A percentile compares a stretch with the other conserved stretches of the same genome.
phyloP scores from a whole-genome alignment of 2,888 invertebrate species.

The Scelioninae gen. 1 region DNA sequence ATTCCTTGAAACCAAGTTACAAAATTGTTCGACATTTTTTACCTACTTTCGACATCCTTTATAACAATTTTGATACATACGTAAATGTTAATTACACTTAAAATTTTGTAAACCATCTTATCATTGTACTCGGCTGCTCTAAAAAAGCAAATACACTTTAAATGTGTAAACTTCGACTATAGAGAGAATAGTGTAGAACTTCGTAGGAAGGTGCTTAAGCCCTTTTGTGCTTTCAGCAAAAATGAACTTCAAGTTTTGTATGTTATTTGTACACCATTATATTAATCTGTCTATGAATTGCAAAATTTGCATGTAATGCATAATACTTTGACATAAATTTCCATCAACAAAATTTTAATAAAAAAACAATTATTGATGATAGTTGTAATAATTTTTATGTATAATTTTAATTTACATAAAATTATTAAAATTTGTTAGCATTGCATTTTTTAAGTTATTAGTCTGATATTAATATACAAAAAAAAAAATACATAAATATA shows the following conservation, averaged over 20 bases:
- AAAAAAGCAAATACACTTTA: slow-evolving; percentile 46
- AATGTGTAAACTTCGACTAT: slow-evolving; percentile 48
- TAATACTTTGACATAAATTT: too few species aligned
- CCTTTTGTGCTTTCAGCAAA: slow-evolving; percentile 48
- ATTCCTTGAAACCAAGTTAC: too few species aligned
- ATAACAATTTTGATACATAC: neutral
- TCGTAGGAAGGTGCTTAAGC: slow-evolving; percentile 42
- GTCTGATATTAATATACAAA: too few species aligned
- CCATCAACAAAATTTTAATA: too few species aligned
- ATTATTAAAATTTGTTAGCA: too few species aligned
- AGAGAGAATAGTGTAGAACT: slow-evolving; percentile 48
- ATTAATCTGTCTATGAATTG: slow-evolving; percentile 13
- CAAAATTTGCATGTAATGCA: neutral
- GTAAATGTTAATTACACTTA: slow-evolving; percentile 8
- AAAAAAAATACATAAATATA: too few species aligned
- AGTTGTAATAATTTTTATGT: too few species aligned
- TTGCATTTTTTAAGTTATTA: too few species aligned
- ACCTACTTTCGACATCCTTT: too few species aligned
- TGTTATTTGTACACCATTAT: slow-evolving; percentile 46
- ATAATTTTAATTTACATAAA: too few species aligned
- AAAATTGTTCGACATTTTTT: too few species aligned
- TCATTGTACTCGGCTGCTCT: slow-evolving; percentile 22
- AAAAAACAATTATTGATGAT: too few species aligned
- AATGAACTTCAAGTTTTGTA: slow-evolving; percentile 44
- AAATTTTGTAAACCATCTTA: slow-evolving; percentile 17